Base-by-base conservation (phyloP, 2,113 vertebrate species). In the Monopterus albus region DNA sequence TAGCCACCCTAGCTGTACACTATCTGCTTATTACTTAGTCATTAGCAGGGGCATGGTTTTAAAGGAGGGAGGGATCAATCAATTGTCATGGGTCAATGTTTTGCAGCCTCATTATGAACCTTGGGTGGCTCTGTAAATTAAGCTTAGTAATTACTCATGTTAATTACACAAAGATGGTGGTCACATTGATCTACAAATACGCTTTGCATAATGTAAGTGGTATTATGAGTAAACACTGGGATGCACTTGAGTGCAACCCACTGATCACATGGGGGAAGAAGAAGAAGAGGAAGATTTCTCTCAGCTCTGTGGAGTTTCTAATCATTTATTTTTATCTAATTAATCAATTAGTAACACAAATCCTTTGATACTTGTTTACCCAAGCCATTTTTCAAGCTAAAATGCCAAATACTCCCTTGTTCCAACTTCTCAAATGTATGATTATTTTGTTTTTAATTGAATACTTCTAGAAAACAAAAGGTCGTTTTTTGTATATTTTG, bases 11-110 rank as follows among this genome's bases (percentile, higher is more conserved):
- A 59, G 81, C 84, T 60, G 58, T 69, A 83, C 75, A 75, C 83
- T 78, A 71, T 88, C 81, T 86, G n/a, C 85, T 87, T 84, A 89
- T 91, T 89, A 91, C 90, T 82, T 80, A 79, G 78, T 89, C 85
- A 88, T 90, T 89, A 92, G 74, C 79, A 73, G 72, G 72, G 82
- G 55, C 66, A 79, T 28, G 76, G 58, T 85, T 88, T 87, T 75
- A 84, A 88, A 82, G 79, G 79, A 85, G 51, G 78, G 72, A 79
- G 64, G 87, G 75, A 84, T 89, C 79, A 87, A 84, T 91, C 87
- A 84, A 81, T 91, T 83, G 87, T 88, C 84, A 77, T 56, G 84
- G 89, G 86, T 92, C 87, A 91, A 77, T 89, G 85, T 85, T 79
- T 86, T 82, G 84, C 70, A 81, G 77, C 60, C 61, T 65, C 47